These are phyloP conservation scores for Halocaridina rubra DNA, from an alignment of 2,888 invertebrate species.

Conservation along the genomic window DNA sequence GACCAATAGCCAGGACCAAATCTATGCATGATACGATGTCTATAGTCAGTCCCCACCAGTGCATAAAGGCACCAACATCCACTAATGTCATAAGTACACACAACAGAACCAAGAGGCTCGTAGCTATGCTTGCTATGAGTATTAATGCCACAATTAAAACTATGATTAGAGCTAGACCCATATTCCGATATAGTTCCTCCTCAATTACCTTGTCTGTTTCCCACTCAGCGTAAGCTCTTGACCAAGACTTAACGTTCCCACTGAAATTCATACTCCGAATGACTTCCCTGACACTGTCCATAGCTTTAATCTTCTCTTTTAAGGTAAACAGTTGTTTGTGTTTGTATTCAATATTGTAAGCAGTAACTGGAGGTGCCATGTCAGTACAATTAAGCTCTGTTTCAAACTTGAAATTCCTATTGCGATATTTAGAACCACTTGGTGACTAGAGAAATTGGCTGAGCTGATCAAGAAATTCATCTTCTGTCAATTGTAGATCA, in stretches of 20 bases:
- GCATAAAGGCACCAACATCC: conserved; percentile 68
- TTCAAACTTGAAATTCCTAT: conserved; percentile 74
- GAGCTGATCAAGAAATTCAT: conserved; percentile 75
- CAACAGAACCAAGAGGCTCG: conserved; percentile 81
- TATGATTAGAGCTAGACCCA: conserved; percentile 80
- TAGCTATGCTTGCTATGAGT: conserved; percentile 81
- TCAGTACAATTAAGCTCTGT: conserved; percentile 75
- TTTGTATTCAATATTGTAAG: conserved; percentile 70
- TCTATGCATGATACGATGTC: conserved; percentile 72
- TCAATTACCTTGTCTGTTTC: conserved; percentile 74
- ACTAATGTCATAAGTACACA: conserved; percentile 76
- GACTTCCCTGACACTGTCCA: conserved; percentile 73
- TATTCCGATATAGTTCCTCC: conserved; percentile 80
- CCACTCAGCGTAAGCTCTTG: conserved; percentile 61
- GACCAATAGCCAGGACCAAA: conserved; percentile 64
- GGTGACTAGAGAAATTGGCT: conserved; percentile 80
- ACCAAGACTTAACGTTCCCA: conserved; percentile 45
- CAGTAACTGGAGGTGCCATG: conserved; percentile 73
- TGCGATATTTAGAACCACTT: conserved; percentile 76
- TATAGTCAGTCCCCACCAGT: conserved; percentile 69
- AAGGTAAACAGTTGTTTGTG: conserved; percentile 73
- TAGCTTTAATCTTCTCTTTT: conserved; percentile 78
- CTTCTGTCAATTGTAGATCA: conserved; percentile 4
- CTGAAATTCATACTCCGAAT: conserved; percentile 37
- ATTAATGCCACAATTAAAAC: conserved; percentile 84